Evolutionary conservation across 2,797 vertebrate species (phyloP).

Genomic region (Premnoplex brunnescens): DNA sequence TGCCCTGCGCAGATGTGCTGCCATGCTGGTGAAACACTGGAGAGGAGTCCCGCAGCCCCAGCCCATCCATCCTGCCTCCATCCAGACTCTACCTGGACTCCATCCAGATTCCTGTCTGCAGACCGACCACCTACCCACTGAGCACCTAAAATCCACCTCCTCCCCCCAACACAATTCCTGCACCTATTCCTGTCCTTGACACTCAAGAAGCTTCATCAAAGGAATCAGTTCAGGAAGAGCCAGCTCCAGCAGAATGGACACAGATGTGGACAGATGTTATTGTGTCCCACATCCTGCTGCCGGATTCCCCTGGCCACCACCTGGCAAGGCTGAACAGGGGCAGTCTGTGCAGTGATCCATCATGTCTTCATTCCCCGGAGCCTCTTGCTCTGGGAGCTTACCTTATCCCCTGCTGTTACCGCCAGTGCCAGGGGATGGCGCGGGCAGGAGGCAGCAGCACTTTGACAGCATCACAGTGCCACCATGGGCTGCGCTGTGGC

Average conservation of each 20-base stretch:
- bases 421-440: not conserved
- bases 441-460: fast-evolving
- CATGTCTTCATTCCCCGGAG: constrained; percentile 48
- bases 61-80: not conserved
- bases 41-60: not conserved
- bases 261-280: not conserved
- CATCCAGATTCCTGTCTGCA: not conserved
- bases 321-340: constrained; percentile 3
- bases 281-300: not conserved
- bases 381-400: not conserved
- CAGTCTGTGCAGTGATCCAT: constrained; percentile 60
- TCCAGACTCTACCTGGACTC: not conserved
- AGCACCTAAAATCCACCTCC: not conserved
- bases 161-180: not conserved
- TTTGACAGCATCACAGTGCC: fast-evolving
- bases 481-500: fast-evolving
- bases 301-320: not conserved
- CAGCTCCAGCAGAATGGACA: not conserved
- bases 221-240: not conserved
- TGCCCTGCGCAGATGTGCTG: not conserved
- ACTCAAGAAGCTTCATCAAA: not conserved
- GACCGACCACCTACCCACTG: fast-evolving
- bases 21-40: not conserved
- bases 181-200: not conserved
- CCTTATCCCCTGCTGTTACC: not conserved